Base-by-base conservation (phyloP, 2,888 invertebrate genomes). In the Tachystola acroxantha region DNA sequence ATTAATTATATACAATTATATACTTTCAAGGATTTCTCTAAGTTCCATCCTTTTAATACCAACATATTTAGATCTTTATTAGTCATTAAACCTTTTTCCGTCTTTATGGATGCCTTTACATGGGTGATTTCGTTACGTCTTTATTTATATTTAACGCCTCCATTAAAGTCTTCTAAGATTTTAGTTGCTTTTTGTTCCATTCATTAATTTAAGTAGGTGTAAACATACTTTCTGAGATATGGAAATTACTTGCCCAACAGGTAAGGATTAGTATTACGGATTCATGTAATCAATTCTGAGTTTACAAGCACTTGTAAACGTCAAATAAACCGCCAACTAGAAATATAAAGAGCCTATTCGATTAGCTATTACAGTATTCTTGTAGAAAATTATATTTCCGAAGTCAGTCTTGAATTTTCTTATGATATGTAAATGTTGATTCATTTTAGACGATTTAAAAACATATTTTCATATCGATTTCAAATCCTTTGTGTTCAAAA, bases 41-140 rank as follows among this genome's bases (percentile, higher is more conserved):
- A 22, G 5, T 19, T 26, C 10, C 22, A 24, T 24, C 10, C 10
- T 26, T 9, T n/a, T 9, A 12, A 10, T 7, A 30, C 33, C 10
- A 11, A n/a, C n/a, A n/a, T n/a, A 26, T 33, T 13, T 33, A 33
- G 32, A 12, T 7, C 19, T 34, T 34, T 34, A 34, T 34, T 34
- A 22, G 19, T 34, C 34, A 20, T 34, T 34, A 34, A 27, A 12
- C 19, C 26, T 33, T 26, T 34, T 19, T 19, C 2, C 10, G 34
- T 34, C n/a, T 27, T 34, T 27, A 16, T 27, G 4, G 7, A 27
- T 14, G 11, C 10, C 25, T 12, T 26, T 22, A 32, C 20, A 13
- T n/a, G n/a, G n/a, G n/a, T 7, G 16, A 16, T 30, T 16, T 14
- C 3, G 16, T 27, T 10, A 10, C 10, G 2, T 10, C 25, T 2